Conservation (phyloP, 1,140 invertebrate species). For the Anagrus nilaparvatae region DNA sequence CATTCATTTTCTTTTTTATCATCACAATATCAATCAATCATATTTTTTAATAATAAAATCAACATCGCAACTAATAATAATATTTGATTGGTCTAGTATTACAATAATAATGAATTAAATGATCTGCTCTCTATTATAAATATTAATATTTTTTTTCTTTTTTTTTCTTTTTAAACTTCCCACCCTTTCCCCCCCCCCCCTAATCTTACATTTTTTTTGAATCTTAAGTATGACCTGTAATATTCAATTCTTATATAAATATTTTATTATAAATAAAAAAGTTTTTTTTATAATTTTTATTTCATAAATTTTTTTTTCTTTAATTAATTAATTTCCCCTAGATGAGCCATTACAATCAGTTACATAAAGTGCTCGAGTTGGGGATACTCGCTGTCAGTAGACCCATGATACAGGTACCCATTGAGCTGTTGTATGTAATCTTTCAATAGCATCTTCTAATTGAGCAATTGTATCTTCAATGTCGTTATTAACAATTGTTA, state of each 20-base stretch:
- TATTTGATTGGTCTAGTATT: constrained; percentile 27
- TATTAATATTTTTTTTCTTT: constrained; percentile 13
- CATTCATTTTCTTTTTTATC: too few relatives aligned
- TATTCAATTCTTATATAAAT: constrained; percentile 2
- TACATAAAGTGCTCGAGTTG: constrained; percentile 26
- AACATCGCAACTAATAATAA: constrained; percentile 14
- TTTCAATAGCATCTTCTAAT: constrained; percentile 81
- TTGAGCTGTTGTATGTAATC: constrained; percentile 81
- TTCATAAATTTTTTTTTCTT: constrained; percentile 7
- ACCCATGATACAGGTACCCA: constrained; percentile 94
- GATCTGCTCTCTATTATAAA: constrained; percentile 16
- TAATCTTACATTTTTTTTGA: too few relatives aligned
- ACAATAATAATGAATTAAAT: constrained; percentile 15
- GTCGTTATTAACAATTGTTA: constrained; percentile 98
- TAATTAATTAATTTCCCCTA: constrained; percentile 29
- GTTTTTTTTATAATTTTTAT: constrained; percentile 8
- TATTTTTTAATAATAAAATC: constrained; percentile 12
- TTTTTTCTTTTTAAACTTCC: constrained; percentile 10
- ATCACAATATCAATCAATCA: too few relatives aligned
- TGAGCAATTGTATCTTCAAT: constrained; percentile 95
- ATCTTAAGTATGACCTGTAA: too few relatives aligned
- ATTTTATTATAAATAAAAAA: background rate
- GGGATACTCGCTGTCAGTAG: constrained; percentile 65
- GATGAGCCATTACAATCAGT: constrained; percentile 37
- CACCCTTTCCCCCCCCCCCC: constrained; percentile 1